A percentile compares a stretch with the other conserved stretches of the same genome.
Evolutionary conservation across 2,113 vertebrate genomes (phyloP).

Genomic region (Cyphomyrus discorhynchus): DNA sequence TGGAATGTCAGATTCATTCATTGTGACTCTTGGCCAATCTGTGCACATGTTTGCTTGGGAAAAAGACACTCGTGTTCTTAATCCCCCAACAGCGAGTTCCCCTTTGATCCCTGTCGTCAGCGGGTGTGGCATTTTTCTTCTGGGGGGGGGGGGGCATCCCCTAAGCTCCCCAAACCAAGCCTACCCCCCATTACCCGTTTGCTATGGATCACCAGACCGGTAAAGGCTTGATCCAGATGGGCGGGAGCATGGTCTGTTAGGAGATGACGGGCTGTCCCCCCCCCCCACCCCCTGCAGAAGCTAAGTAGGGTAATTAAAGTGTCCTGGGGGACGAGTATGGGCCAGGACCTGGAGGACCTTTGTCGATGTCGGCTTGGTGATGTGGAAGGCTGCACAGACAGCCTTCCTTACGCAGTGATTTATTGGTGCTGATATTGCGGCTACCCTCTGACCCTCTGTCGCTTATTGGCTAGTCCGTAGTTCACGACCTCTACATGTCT

Average conservation of each 20-base stretch:
- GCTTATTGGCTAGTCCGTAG: neutral
- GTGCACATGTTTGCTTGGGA: neutral
- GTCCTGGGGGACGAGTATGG: constrained; percentile 33
- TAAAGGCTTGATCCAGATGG: neutral
- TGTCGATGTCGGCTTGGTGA: constrained; percentile 27
- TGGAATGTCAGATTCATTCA: neutral
- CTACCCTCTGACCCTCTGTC: neutral
- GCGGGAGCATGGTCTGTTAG: neutral
- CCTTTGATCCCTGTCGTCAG: neutral
- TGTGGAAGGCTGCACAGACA: neutral
- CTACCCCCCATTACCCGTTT: neutral
- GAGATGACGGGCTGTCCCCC: neutral
- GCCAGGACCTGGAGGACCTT: constrained; percentile 29
- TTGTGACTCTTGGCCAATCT: neutral
- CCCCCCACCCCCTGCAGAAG: neutral
- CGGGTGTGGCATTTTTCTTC: neutral
- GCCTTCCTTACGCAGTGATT: neutral
- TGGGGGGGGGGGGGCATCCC: neutral
- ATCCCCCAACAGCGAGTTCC: neutral
- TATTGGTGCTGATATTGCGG: neutral
- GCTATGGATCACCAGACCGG: neutral
- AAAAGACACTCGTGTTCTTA: neutral
- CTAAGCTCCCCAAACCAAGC: neutral
- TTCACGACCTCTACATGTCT: neutral
- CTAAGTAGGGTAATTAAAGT: constrained; percentile 44